Base-by-base conservation (phyloP, 2,888 invertebrate species). In the Caenorhabditis drosophilae region DNA sequence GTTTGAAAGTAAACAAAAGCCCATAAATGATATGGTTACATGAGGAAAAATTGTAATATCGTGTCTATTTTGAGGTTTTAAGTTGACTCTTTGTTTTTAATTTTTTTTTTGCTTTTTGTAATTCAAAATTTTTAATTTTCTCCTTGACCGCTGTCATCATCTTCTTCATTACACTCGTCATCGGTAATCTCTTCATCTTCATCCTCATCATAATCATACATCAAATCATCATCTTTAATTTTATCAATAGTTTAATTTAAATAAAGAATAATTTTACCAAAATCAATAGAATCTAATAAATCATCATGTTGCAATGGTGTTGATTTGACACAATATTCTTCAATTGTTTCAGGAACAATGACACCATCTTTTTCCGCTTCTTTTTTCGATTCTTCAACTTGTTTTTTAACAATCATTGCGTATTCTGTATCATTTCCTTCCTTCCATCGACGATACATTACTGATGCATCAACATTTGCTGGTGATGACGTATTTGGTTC, bases 401-500 rank as follows among this genome's bases (percentile, higher is more conserved):
- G 97, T 87, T 94, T 96, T 84, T 96, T 61, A 34, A 96, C 96
- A 82, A 98, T 96, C 86, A 94, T 95, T 86, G 95, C 96, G 87
- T 98, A 98, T 87, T 98, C 97, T 86, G 96, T 94, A 86, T 84
- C 75, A 12, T 34, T 44, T 74, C 95, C 95, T 83, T 97, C 96
- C 82, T 93, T 91, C 95, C 95, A 98, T 85, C 94, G 90, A 83
- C 97, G 89, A 86, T 95, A 98, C 95, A 97, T 97, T 60, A 98
- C 97, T 56, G 96, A 96, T 40, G 98, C 97, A 88, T 99, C 98
- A 25, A 98, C 98, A 85, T 99, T 98, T 76, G 98, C 98, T 45
- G 98, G 98, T 82, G 96, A 97, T 87, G 91, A 97, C 73, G 97
- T 98, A 87, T 98, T 98, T 72, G 98, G 98, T 87, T 98, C 98